These are phyloP conservation scores for Phymorhynchus buccinoides DNA, from an alignment of 1,140 invertebrate genomes.

Conservation along the genomic window DNA sequence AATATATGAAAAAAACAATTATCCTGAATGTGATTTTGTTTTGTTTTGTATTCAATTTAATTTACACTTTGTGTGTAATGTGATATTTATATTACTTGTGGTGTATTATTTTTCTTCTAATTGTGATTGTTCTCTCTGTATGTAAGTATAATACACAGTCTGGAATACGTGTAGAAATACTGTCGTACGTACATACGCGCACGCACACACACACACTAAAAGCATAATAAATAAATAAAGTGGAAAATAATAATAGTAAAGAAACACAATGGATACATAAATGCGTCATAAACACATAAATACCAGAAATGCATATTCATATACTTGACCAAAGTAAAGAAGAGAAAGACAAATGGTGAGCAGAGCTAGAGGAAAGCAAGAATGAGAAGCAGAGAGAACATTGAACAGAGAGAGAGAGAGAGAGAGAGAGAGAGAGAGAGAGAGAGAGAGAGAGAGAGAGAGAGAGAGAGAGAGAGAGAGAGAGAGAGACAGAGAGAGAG, in stretches of 20 bases:
- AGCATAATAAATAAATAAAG: constrained; percentile 35
- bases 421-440: constrained; percentile 30
- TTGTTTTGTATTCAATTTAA: background rate
- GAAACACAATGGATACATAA: background rate
- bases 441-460: constrained; percentile 28
- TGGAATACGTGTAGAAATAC: constrained; percentile 1
- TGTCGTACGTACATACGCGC: background rate
- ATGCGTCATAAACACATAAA: background rate
- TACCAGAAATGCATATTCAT: background rate
- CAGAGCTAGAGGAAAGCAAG: background rate
- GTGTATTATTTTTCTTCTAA: too few relatives aligned
- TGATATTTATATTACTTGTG: background rate
- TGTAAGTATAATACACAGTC: background rate
- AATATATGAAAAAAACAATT: background rate
- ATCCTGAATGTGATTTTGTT: background rate
- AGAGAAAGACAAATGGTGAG: background rate
- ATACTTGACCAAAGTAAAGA: background rate
- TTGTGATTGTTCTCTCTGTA: too few relatives aligned
- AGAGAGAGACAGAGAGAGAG: background rate
- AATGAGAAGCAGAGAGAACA: too few relatives aligned
- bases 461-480: background rate
- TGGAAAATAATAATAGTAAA: constrained; percentile 17
- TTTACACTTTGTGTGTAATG: background rate
- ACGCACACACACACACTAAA: constrained; percentile 37
- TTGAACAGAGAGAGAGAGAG: background rate